These are phyloP conservation scores for Tinea semifulvella DNA, from an alignment of 2,888 invertebrate genomes.

Conservation along the genomic window DNA sequence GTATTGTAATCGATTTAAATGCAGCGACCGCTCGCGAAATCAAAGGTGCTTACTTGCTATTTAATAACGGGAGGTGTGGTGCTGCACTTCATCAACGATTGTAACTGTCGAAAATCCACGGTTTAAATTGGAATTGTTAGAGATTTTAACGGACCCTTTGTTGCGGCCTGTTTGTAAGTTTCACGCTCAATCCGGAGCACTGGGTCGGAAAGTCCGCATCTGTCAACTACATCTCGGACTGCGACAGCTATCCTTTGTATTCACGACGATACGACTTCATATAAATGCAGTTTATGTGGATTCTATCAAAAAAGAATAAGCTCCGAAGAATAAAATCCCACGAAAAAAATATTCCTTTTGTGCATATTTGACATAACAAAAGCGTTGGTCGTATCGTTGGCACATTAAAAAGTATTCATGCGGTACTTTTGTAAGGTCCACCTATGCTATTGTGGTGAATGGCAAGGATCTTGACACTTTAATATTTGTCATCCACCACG, in stretches of 20 bases:
- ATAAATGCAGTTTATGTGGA: conserved; percentile 64
- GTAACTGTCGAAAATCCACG: conserved; percentile 33
- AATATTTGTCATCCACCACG: conserved; percentile 44
- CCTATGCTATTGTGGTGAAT: conserved; percentile 42
- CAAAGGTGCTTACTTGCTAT: conserved; percentile 32
- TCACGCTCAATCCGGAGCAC: conserved; percentile 46
- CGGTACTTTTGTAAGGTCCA: conserved; percentile 54
- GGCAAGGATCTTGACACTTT: conserved; percentile 53
- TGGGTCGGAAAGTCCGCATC: conserved; percentile 49
- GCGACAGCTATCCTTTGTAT: conserved; percentile 52
- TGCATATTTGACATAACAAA: conserved; percentile 42
- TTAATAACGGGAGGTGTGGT: conserved; percentile 51
- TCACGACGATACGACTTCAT: conserved; percentile 55
- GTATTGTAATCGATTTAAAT: conserved; percentile 37
- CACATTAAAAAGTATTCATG: conserved; percentile 67
- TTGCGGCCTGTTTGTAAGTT: conserved; percentile 41
- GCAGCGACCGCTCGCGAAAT: conserved; percentile 32
- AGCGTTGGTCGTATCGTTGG: conserved; percentile 61
- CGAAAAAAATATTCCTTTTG: conserved; percentile 50
- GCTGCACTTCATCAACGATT: conserved; percentile 34
- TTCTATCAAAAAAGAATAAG: conserved; percentile 46
- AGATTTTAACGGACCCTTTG: conserved; percentile 52
- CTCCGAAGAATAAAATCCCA: conserved; percentile 54
- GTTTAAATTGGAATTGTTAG: conserved; percentile 45
- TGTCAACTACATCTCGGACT: conserved; percentile 53